These are phyloP conservation scores for Zaprionus ghesquierei DNA, from an alignment of 1,140 invertebrate species.

Conservation along the genomic window DNA sequence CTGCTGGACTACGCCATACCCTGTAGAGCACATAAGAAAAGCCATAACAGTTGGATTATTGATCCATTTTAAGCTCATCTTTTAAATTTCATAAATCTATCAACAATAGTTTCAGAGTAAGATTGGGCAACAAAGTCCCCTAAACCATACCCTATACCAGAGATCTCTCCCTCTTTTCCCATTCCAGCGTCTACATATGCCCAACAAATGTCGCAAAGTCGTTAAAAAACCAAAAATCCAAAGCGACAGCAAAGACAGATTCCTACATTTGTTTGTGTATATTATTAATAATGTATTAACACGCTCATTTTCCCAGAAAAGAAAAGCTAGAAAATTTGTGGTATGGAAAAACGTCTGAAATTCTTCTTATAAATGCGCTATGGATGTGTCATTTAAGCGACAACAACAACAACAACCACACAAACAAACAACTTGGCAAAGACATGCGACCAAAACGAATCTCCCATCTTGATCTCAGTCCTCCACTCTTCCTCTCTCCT, in stretches of 20 bases:
- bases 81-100: not conserved
- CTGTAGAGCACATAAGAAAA: not conserved
- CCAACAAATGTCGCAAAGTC: slow-evolving; percentile 20
- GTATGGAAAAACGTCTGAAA: slow-evolving; percentile 20
- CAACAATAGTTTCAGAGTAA: not conserved
- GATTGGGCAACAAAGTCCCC: no score
- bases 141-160: not conserved
- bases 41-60: not conserved
- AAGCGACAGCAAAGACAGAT: slow-evolving; percentile 43
- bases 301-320: slow-evolving; percentile 41
- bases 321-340: slow-evolving; percentile 12
- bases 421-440: slow-evolving; percentile 40
- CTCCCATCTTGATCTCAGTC: slow-evolving; percentile 14
- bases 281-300: slow-evolving; percentile 77
- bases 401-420: slow-evolving; percentile 29
- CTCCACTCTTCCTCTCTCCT: not conserved
- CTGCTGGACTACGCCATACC: not conserved
- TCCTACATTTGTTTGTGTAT: slow-evolving; percentile 34
- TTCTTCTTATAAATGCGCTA: slow-evolving; percentile 57
- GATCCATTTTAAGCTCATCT: not conserved
- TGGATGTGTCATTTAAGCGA: slow-evolving; percentile 65
- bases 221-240: slow-evolving; percentile 22
- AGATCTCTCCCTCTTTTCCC: not conserved
- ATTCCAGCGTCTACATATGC: slow-evolving; percentile 15
- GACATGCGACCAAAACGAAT: slow-evolving; percentile 66